Conservation (phyloP, 1,140 invertebrate species). For the Melipona quadrifasciata region DNA sequence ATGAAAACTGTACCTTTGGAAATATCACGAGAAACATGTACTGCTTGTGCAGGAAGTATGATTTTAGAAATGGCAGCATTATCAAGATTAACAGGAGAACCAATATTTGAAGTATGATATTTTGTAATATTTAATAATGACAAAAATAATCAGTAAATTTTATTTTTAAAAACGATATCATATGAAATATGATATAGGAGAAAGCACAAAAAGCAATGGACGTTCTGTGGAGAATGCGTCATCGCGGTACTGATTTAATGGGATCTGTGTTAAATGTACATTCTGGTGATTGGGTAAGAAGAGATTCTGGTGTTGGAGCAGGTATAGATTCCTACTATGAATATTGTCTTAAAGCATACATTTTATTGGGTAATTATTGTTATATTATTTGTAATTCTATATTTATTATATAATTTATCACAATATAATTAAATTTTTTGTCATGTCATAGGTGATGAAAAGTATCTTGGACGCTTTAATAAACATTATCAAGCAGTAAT, state of each 20-base stretch:
- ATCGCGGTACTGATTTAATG: conserved; percentile 95
- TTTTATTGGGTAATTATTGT: conserved; percentile 84
- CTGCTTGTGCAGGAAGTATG: conserved; percentile 99
- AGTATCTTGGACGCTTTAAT: conserved; percentile 96
- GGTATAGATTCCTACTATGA: conserved; percentile 99
- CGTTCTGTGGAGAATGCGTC: conserved; percentile 96
- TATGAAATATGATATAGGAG: conserved; percentile 81
- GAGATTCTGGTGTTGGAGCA: conserved; percentile 98
- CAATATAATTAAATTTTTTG: conserved; percentile 6
- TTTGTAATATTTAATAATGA: conserved; percentile 26
- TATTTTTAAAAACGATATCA: conserved; percentile 1
- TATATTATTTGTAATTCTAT: conserved; percentile 14
- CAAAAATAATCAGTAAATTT: conserved; percentile 2
- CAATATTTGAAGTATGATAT: conserved; percentile 91
- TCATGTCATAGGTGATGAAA: conserved; percentile 87
- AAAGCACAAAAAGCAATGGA: conserved; percentile 98
- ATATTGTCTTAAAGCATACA: conserved; percentile 97
- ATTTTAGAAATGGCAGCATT: conserved; percentile 98
- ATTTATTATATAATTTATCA: neutral
- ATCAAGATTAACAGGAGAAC: conserved; percentile 94
- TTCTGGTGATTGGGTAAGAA: conserved; percentile 97
- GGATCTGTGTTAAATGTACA: conserved; percentile 98
- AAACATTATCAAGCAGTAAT: conserved; percentile 98
- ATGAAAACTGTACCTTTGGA: conserved; percentile 90
- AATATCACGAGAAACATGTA: conserved; percentile 94